Evolutionary conservation across 2,888 invertebrate genomes (phyloP).

Genomic region (Electrophaes corylata): DNA sequence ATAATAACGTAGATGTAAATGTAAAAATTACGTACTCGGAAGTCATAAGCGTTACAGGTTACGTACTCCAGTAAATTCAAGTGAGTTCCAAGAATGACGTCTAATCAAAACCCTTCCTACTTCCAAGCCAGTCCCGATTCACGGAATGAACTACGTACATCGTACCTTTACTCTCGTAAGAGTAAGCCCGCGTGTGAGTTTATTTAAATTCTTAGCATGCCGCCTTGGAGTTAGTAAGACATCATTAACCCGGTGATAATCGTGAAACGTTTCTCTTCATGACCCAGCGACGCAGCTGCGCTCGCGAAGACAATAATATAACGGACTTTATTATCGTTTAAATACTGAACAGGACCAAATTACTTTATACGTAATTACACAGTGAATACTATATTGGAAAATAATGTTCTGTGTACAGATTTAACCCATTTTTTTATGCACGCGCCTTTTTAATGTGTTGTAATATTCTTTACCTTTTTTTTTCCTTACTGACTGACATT

Average conservation of each 20-base stretch:
- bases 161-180: neutral
- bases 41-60: no score
- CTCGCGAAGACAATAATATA: constrained; percentile 59
- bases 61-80: no score
- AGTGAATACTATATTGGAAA: constrained; percentile 48
- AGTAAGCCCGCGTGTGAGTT: constrained; percentile 51
- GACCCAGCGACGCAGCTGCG: constrained; percentile 64
- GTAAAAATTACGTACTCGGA: no score
- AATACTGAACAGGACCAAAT: constrained; percentile 50
- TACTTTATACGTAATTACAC: constrained; percentile 46
- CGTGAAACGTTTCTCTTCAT: constrained; percentile 64
- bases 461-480: no score
- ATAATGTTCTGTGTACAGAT: neutral
- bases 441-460: no score
- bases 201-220: constrained; percentile 70
- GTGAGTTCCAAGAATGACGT: no score
- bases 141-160: neutral
- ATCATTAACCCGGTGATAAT: constrained; percentile 72
- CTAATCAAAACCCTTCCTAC: no score
- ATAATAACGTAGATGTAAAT: no score
- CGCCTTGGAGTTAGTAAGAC: constrained; percentile 65
- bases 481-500: no score
- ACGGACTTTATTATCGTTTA: constrained; percentile 62
- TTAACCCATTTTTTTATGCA: neutral
- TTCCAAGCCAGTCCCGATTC: neutral